These are phyloP conservation scores for Pantherophis guttatus DNA, from an alignment of 2,113 vertebrate species.

Conservation along the genomic window DNA sequence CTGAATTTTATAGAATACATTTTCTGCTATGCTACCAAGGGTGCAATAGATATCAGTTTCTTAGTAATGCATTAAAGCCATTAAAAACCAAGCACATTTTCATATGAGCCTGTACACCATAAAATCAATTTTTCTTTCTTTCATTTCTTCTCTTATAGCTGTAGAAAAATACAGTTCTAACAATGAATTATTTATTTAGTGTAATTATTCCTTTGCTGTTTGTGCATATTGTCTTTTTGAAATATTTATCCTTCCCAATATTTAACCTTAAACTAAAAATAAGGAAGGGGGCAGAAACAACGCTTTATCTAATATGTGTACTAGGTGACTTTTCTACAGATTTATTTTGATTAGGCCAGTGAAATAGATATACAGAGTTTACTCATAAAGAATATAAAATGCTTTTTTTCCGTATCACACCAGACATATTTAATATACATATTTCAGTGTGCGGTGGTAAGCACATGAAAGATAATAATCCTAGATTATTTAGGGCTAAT, in stretches of 20 bases:
- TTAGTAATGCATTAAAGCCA: not conserved
- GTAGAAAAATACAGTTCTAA: not conserved
- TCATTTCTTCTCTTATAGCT: not conserved
- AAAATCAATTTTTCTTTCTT: not conserved
- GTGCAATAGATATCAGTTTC: not conserved
- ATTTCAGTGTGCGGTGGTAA: not conserved
- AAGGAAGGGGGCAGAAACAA: too few species aligned
- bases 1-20: not conserved
- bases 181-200: conserved; percentile 20
- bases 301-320: rapidly evolving
- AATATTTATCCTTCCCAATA: not conserved
- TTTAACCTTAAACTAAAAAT: not conserved
- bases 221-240: rapidly evolving
- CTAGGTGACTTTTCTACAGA: rapidly evolving
- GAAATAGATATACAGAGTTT: not conserved
- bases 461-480: not conserved
- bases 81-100: not conserved
- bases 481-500: not conserved
- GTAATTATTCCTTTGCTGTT: not conserved
- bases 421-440: not conserved
- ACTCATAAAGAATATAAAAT: not conserved
- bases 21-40: not conserved
- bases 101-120: not conserved
- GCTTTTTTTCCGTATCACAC: not conserved
- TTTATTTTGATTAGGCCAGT: not conserved